Evolutionary conservation across 2,888 invertebrate genomes (phyloP), one percentile per base, ranked within the genome.

Genomic region (Acronicta aceris): DNA sequence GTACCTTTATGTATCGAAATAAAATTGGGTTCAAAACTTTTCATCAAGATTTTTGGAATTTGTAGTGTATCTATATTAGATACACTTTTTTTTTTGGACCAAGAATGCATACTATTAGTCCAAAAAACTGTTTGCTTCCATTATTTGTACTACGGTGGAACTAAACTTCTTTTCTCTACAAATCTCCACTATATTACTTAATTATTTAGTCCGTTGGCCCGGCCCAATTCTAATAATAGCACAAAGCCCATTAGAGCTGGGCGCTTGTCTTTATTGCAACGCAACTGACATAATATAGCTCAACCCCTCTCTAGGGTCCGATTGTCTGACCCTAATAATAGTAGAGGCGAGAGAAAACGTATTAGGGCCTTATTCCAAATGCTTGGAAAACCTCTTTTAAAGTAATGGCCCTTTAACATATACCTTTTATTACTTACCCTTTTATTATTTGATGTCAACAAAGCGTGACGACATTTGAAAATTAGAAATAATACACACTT

Each of bases 251-350:
- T 64, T 68, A 59, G 15, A 45, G 38, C 21, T 48, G 41, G 21
- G 17, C 25, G 15, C 42, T 54, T 27, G 33, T 58, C 48, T 59
- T 50, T 53, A 56, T 56, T 47, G 43, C 40, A 46, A 33, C 38
- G 50, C 30, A 38, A 61, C 42, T 49, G 45, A 71, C 38, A 59
- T 72, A 65, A 52, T 66, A 47, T 27, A 9, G 46, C 49, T 25
- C 15, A 41, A 58, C 55, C 45, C 38, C 17, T 27, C 46, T 46
- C 41, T 21, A 0, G 30, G 47, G 59, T 43, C 5, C 53, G 17
- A 45, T 65, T 59, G 41, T 59, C 21, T 55, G 42, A 25, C 13
- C 43, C 45, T 17, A 45, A 58, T 51, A 40, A 40, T 49, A 53
- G 16, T 42, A 17, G 30, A 30, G 27, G 10, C 45, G 16, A 41